Percentiles rank a stretch among this genome's conserved stretches.
Evolutionary conservation across 2,113 vertebrate species (phyloP).

Genomic region (Pelobates fuscus): DNA sequence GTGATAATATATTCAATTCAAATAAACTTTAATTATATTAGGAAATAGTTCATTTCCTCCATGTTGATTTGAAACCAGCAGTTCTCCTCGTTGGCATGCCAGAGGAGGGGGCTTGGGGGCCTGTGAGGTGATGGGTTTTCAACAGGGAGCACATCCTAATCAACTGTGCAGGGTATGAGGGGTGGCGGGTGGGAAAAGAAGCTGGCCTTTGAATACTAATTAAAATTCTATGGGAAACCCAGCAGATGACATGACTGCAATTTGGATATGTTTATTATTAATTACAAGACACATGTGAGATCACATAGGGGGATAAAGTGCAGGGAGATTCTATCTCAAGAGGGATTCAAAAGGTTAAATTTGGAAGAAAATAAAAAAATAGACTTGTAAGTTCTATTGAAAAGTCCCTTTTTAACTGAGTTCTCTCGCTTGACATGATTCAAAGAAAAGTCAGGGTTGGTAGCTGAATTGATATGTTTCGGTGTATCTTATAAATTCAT

Average conservation of each 20-base stretch:
- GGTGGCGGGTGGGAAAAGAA: slow-evolving; percentile 93
- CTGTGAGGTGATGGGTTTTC: slow-evolving; percentile 1
- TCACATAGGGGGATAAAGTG: slow-evolving; percentile 59
- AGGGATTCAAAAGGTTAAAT: slow-evolving; percentile 43
- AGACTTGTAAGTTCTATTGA: slow-evolving; percentile 75
- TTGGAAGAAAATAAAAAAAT: slow-evolving; percentile 59
- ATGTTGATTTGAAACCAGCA: not conserved
- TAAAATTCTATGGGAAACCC: slow-evolving; percentile 91
- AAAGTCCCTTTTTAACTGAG: slow-evolving; percentile 69
- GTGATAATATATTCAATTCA: no score
- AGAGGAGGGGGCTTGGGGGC: slow-evolving; percentile 49
- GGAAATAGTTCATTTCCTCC: no score
- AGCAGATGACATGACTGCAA: slow-evolving; percentile 91
- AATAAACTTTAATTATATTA: no score
- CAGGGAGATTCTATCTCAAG: not conserved
- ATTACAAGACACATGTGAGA: slow-evolving; percentile 59
- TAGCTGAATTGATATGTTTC: slow-evolving; percentile 96
- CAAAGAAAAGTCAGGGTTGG: slow-evolving; percentile 90
- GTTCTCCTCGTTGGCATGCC: slow-evolving; percentile 32
- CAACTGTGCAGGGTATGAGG: slow-evolving; percentile 79
- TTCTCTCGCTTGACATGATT: slow-evolving; percentile 89
- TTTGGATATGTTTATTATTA: slow-evolving; percentile 68
- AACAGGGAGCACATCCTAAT: slow-evolving; percentile 57
- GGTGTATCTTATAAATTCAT: slow-evolving; percentile 98
- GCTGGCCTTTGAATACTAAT: slow-evolving; percentile 85